Conservation (phyloP, 2,888 invertebrate genomes). For the Plagodis pulveraria region DNA sequence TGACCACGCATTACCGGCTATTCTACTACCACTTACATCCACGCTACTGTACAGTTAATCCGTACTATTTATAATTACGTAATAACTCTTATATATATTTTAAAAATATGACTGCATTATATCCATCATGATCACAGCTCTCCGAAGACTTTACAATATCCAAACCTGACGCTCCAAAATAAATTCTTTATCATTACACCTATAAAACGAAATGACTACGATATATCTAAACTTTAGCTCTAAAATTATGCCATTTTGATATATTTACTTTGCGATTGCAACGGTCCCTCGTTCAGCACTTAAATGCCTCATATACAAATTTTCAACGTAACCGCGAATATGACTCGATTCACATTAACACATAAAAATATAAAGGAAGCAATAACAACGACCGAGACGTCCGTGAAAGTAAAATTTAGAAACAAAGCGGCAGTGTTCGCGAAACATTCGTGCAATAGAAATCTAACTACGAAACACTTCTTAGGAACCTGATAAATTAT, state of each 20-base stretch:
- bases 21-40: constrained; percentile 24
- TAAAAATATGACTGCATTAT: constrained; percentile 85
- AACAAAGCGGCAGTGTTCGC: constrained; percentile 83
- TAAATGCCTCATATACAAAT: constrained; percentile 81
- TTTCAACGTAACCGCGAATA: constrained; percentile 76
- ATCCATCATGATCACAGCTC: constrained; percentile 84
- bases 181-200: constrained; percentile 84
- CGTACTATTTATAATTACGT: constrained; percentile 74
- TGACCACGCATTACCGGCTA: constrained; percentile 14
- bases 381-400: constrained; percentile 47
- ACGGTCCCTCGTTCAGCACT: constrained; percentile 84
- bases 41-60: constrained; percentile 53
- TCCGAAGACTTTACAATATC: constrained; percentile 82
- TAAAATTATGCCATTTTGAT: constrained; percentile 85
- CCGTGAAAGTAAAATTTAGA: constrained; percentile 70
- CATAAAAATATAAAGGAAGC: constrained; percentile 67
- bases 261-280: constrained; percentile 84
- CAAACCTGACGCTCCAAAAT: constrained; percentile 82
- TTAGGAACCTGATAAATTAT: constrained; percentile 85
- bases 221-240: constrained; percentile 80
- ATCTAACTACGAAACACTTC: constrained; percentile 83
- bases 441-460: constrained; percentile 81
- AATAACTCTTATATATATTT: constrained; percentile 82
- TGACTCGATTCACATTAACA: constrained; percentile 61
- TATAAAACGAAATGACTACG: constrained; percentile 84